Conservation (phyloP, 92 coral and sea anemone genomes). For the Meandrina meandrites region DNA sequence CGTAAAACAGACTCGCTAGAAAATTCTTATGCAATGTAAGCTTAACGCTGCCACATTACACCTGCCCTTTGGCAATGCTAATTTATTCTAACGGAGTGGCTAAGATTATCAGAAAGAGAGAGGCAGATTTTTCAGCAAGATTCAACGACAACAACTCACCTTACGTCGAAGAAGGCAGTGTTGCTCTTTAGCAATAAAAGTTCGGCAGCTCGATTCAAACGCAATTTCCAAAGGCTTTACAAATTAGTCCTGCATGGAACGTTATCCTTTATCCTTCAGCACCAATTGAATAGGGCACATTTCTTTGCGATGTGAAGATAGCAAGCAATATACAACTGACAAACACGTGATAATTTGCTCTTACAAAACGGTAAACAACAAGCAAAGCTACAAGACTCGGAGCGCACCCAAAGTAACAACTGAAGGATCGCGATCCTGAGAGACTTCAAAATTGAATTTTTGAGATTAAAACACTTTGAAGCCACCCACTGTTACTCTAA, state of each 20-base stretch:
- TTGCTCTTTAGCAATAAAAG: neutral
- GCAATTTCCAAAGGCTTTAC: neutral
- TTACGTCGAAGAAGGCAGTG: neutral
- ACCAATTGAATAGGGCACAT: too few species aligned
- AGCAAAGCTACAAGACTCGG: neutral
- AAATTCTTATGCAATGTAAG: neutral
- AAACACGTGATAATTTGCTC: neutral
- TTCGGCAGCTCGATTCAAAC: neutral
- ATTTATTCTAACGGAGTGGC: constrained; percentile 11
- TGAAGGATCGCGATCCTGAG: neutral
- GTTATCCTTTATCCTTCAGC: neutral
- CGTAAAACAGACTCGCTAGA: neutral
- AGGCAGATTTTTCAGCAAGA: neutral
- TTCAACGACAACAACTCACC: neutral
- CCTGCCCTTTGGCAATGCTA: neutral
- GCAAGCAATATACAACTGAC: neutral
- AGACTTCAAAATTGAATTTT: neutral
- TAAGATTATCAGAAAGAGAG: neutral
- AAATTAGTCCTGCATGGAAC: neutral
- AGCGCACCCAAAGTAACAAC: neutral
- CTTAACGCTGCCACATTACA: neutral
- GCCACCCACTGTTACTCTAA: constrained; percentile 23
- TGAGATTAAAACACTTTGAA: constrained; percentile 5
- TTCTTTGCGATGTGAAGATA: neutral
- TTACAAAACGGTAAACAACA: neutral